phyloP scores from a whole-genome alignment of 2,113 vertebrate genomes.

The Melanotaenia duboulayi region DNA sequence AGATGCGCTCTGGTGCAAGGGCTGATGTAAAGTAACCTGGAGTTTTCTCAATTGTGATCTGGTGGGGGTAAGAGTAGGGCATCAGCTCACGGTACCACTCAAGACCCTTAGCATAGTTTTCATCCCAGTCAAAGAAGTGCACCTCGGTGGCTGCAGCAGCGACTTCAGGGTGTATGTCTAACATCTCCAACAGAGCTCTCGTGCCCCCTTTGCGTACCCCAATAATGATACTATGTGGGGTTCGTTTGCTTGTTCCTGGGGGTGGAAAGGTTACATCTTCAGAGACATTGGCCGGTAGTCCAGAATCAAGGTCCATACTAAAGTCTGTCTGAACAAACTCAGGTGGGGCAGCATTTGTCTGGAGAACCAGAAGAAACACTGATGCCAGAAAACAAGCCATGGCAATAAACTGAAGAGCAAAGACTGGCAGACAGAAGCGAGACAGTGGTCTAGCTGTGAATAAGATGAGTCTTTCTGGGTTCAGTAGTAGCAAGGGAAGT shows the following conservation, averaged over 20 bases:
- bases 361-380: slow-evolving; percentile 86
- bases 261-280: slow-evolving; percentile 80
- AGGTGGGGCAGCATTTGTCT: slow-evolving; percentile 78
- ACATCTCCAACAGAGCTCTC: slow-evolving; percentile 91
- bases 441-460: slow-evolving; percentile 54
- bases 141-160: slow-evolving; percentile 93
- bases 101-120: slow-evolving; percentile 91
- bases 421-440: slow-evolving; percentile 12
- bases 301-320: slow-evolving; percentile 75
- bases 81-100: slow-evolving; percentile 93
- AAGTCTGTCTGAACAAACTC: slow-evolving; percentile 74
- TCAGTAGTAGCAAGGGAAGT: slow-evolving; percentile 63
- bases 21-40: slow-evolving; percentile 94
- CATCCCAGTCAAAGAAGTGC: slow-evolving; percentile 96
- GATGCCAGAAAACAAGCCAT: slow-evolving; percentile 88
- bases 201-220: slow-evolving; percentile 95
- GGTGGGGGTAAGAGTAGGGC: slow-evolving; percentile 91
- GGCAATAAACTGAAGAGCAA: slow-evolving; percentile 34
- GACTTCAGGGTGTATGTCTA: slow-evolving; percentile 93
- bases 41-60: slow-evolving; percentile 95
- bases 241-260: slow-evolving; percentile 85
- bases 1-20: slow-evolving; percentile 89
- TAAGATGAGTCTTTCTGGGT: slow-evolving; percentile 61
- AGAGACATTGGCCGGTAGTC: slow-evolving; percentile 80
- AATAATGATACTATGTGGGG: slow-evolving; percentile 93